Evolutionary conservation across 53 echinoderm and acorn worm species (phyloP).

Genomic region (Patiria pectinifera): DNA sequence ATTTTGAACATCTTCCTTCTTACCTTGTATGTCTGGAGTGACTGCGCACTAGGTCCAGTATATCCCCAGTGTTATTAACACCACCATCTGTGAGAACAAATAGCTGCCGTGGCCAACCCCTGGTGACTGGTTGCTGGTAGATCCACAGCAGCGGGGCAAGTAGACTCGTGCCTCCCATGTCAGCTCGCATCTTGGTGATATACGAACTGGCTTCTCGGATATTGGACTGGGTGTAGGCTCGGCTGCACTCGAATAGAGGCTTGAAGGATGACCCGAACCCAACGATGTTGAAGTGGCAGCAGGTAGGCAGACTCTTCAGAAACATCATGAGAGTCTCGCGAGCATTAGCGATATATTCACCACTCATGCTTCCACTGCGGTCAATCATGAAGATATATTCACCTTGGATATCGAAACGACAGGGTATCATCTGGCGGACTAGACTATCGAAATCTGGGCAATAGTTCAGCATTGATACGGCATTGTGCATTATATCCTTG

Average conservation of each 20-base stretch:
- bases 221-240: slow-evolving; percentile 92
- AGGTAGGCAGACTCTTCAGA: slow-evolving; percentile 89
- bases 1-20: slow-evolving; percentile 11
- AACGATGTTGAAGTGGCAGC: slow-evolving; percentile 93
- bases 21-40: slow-evolving; percentile 89
- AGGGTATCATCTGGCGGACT: slow-evolving; percentile 79
- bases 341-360: slow-evolving; percentile 96
- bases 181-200: slow-evolving; percentile 91
- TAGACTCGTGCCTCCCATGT: slow-evolving; percentile 90
- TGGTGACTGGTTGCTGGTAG: slow-evolving; percentile 75
- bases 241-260: slow-evolving; percentile 89
- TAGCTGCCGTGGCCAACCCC: slow-evolving; percentile 92
- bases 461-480: slow-evolving; percentile 96
- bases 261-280: slow-evolving; percentile 97
- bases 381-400: slow-evolving; percentile 93
- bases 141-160: slow-evolving; percentile 86
- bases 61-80: slow-evolving; percentile 86
- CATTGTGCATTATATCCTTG: slow-evolving; percentile 98
- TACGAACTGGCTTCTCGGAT: slow-evolving; percentile 90
- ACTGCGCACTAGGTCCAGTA: slow-evolving; percentile 85
- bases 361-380: slow-evolving; percentile 97
- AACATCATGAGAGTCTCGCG: slow-evolving; percentile 97
- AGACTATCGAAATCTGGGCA: slow-evolving; percentile 90
- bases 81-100: slow-evolving; percentile 94
- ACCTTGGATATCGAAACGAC: slow-evolving; percentile 91